A percentile compares a stretch with the other conserved stretches of the same genome.
Conservation (phyloP, 2,113 vertebrate species). For the Eurypyga helias region DNA sequence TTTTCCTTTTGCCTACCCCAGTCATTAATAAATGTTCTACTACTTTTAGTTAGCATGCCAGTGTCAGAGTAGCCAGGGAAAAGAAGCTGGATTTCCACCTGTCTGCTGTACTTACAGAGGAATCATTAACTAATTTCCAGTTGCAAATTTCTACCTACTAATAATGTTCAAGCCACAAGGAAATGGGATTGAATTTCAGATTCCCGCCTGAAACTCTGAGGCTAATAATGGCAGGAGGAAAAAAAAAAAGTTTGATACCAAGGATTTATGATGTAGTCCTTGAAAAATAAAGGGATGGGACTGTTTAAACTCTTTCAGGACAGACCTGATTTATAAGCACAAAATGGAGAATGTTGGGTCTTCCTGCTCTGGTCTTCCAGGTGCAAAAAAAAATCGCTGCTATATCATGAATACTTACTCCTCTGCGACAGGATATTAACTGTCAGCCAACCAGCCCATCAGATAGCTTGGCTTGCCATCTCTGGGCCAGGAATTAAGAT, state of each 20-base stretch:
- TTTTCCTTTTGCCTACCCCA: not conserved
- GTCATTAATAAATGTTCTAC: slow-evolving; percentile 26
- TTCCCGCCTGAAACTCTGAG: not conserved
- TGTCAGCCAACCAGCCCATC: slow-evolving; percentile 54
- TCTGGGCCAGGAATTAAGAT: slow-evolving; percentile 61
- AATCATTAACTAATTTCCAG: slow-evolving; percentile 21
- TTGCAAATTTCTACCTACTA: not conserved
- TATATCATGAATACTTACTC: slow-evolving; percentile 38
- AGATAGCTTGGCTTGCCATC: slow-evolving; percentile 47
- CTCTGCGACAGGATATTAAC: slow-evolving; percentile 51
- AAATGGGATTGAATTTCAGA: not conserved
- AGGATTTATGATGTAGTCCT: not conserved
- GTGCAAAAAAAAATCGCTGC: not conserved
- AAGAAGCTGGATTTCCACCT: not conserved
- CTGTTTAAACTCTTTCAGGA: not conserved
- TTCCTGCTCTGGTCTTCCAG: not conserved
- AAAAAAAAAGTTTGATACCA: not conserved
- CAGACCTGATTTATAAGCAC: not conserved
- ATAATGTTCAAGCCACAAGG: not conserved
- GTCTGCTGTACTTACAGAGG: not conserved
- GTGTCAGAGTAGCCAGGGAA: not conserved
- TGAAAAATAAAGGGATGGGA: not conserved
- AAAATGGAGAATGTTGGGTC: not conserved
- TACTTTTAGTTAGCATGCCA: not conserved
- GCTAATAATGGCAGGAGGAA: not conserved